These are phyloP conservation scores for Mormyrops attenuatus DNA, from an alignment of 2,797 vertebrate species.

Conservation along the genomic window DNA sequence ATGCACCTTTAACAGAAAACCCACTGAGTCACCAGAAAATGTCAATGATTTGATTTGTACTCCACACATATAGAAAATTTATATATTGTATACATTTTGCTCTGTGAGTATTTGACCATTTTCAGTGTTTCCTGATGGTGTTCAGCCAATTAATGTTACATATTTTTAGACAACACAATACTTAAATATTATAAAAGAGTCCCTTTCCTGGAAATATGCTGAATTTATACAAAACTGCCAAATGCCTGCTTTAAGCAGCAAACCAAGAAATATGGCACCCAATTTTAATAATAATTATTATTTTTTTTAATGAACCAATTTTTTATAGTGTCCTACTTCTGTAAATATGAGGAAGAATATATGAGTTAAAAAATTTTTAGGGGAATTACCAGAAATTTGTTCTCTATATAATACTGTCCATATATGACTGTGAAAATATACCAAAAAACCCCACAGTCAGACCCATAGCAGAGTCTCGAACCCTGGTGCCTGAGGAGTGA, in stretches of 20 bases:
- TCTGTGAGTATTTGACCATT: background rate
- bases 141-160: background rate
- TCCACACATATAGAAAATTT: background rate
- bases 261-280: background rate
- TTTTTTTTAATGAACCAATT: background rate
- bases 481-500: background rate
- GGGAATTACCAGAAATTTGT: background rate
- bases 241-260: background rate
- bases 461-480: background rate
- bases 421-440: background rate
- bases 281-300: background rate
- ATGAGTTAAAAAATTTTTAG: background rate
- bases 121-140: background rate
- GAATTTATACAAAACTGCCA: background rate
- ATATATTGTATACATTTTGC: background rate
- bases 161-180: background rate
- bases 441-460: background rate
- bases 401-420: background rate
- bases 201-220: background rate
- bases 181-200: background rate
- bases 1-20: background rate
- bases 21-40: background rate
- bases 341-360: background rate
- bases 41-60: background rate
- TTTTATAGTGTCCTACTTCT: background rate